Evolutionary conservation across 2,888 invertebrate genomes (phyloP).

Genomic region (Apodemia hepburni): DNA sequence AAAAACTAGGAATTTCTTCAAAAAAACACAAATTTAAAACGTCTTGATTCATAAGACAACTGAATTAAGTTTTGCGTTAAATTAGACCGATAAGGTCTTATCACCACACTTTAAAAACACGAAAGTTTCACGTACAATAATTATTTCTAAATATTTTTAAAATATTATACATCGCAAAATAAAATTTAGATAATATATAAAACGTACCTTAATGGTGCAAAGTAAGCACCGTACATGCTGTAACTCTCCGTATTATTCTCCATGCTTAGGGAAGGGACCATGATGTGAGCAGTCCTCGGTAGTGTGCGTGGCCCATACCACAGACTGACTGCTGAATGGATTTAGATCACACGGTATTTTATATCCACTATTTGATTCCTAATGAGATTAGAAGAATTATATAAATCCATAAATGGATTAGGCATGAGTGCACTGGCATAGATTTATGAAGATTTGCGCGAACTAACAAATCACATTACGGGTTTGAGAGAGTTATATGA

Average conservation of each 20-base stretch:
- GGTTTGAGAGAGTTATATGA: conserved; percentile 36
- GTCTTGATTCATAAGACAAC: too few species aligned
- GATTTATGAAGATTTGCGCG: conserved; percentile 52
- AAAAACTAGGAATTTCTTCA: too few species aligned
- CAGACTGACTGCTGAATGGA: conserved; percentile 68
- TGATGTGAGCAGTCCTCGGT: conserved; percentile 72
- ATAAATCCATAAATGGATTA: conserved; percentile 69
- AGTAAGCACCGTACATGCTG: conserved; percentile 59
- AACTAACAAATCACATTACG: conserved; percentile 32
- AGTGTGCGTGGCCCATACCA: conserved; percentile 58
- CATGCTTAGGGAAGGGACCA: conserved; percentile 45
- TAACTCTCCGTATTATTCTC: conserved; percentile 56
- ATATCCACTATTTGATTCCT: conserved; percentile 48
- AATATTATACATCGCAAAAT: too few species aligned
- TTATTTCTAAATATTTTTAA: too few species aligned
- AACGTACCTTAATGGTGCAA: conserved; percentile 61
- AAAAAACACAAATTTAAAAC: too few species aligned
- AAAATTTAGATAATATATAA: conserved; percentile 21
- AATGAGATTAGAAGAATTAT: conserved; percentile 68
- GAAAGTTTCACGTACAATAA: background rate
- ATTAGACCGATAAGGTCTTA: too few species aligned
- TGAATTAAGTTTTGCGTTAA: too few species aligned
- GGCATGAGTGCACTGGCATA: conserved; percentile 54
- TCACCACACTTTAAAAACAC: background rate
- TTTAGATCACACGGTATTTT: conserved; percentile 39